Base-by-base conservation (phyloP, 2,113 vertebrate species). In the Columba janthina region DNA sequence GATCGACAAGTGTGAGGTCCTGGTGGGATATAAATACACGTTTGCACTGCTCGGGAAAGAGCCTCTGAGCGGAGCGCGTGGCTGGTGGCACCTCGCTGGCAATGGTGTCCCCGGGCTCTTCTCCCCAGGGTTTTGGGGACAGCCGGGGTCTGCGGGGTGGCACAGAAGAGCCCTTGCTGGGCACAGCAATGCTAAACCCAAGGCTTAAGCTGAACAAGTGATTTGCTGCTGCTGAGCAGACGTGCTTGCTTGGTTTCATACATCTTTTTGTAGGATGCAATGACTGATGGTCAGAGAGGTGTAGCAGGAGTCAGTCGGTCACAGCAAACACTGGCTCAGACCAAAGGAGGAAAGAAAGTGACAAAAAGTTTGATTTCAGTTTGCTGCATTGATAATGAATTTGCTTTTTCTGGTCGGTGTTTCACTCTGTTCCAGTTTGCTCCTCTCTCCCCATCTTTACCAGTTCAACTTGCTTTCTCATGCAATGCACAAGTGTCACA, bases 1-100 rank as follows among this genome's bases (percentile, higher is more conserved):
- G 3, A 84, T 64, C 60, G 75, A 92, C 89, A 92, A 78, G 95
- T 18, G 90, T 4, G 76, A 89, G 95, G 89, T 77, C 92, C 88
- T 12, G 96, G 66, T 83, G 95, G 71, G 85, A 88, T 90, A 56
- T 40, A 80, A 80, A 93, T 58, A 53, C 53, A 8, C 0, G 4
- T 8, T 89, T 31, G 83, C 13, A 0, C 19, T 4, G 86, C 87
- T 78, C 0, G 2, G 72, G 89, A 51, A 67, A 22, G 51, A 92
- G 57, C 1, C 64, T 82, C 29, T 0, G 28, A 84, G 90, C 51
- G 36, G 56, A 82, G 58, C 28, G 0, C 0, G 0, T 2, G 73
- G 76, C 76, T 81, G 93, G 10, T 5, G 80, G 85, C 53, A 51
- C 58, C 81, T 72, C 56, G 3, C 18, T 34, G 61, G 24, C 82